Conservation (phyloP, 2,888 invertebrate genomes). For the Trileptium ribeirensis region DNA sequence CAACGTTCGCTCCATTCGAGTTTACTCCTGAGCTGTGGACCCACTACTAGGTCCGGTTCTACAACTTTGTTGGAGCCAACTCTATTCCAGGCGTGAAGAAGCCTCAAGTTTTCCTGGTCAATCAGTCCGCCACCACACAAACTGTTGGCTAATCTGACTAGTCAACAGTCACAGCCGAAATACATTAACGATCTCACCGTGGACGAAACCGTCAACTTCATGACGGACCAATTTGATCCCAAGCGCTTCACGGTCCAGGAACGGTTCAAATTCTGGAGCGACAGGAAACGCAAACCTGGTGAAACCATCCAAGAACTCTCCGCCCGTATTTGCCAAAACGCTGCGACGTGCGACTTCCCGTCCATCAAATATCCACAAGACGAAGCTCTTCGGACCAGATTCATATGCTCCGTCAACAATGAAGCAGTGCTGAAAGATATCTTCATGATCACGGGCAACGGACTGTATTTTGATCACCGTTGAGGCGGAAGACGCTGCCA, state of each 20-base stretch:
- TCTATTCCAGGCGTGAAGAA: neutral
- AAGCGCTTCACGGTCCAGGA: slow-evolving; percentile 31
- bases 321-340: slow-evolving; percentile 32
- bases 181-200: neutral
- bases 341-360: slow-evolving; percentile 30
- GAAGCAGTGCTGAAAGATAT: slow-evolving; percentile 33
- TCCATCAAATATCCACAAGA: slow-evolving; percentile 33
- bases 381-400: slow-evolving; percentile 35
- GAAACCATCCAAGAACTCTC: slow-evolving; percentile 33
- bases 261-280: slow-evolving; percentile 32
- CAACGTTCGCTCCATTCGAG: slow-evolving; percentile 15
- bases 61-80: slow-evolving; percentile 6
- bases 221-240: slow-evolving; percentile 23
- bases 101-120: slow-evolving; percentile 5
- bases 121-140: slow-evolving; percentile 22
- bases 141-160: neutral
- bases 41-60: neutral
- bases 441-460: slow-evolving; percentile 31
- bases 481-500: slow-evolving; percentile 35
- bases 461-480: slow-evolving; percentile 31
- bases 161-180: neutral
- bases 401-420: slow-evolving; percentile 33
- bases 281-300: slow-evolving; percentile 33
- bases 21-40: slow-evolving; percentile 19
- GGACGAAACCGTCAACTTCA: neutral